These are phyloP conservation scores for Eurois occulta DNA, from an alignment of 2,888 invertebrate species.

Conservation along the genomic window DNA sequence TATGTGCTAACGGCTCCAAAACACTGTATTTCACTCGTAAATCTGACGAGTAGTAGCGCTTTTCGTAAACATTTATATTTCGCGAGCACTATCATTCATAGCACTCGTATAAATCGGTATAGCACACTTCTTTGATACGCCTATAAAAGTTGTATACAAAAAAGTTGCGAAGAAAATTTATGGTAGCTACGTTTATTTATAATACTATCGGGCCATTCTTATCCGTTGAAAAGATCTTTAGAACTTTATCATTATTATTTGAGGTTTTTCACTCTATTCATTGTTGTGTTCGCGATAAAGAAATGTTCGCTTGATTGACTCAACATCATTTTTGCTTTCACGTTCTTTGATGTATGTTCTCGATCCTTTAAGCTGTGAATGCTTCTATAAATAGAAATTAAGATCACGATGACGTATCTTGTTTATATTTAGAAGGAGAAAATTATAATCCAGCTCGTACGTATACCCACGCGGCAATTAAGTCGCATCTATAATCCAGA, in stretches of 20 bases:
- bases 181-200: conserved; percentile 45
- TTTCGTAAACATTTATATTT: conserved; percentile 62
- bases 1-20: conserved; percentile 38
- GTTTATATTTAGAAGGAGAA: conserved; percentile 12
- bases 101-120: conserved; percentile 15
- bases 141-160: conserved; percentile 53
- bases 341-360: conserved; percentile 30
- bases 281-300: conserved; percentile 37
- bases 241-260: conserved; percentile 47
- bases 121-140: conserved; percentile 53
- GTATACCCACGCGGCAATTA: conserved; percentile 46
- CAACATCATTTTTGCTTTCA: conserved; percentile 33
- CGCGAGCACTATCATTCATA: conserved; percentile 57
- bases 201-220: conserved; percentile 45
- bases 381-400: conserved; percentile 20
- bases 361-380: conserved; percentile 12
- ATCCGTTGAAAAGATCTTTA: conserved; percentile 45
- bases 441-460: conserved; percentile 13
- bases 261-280: conserved; percentile 25
- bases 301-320: conserved; percentile 45
- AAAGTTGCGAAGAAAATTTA: conserved; percentile 54
- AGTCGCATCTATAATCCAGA: conserved; percentile 70
- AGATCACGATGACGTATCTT: conserved; percentile 12
- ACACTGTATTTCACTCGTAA: conserved; percentile 48
- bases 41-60: conserved; percentile 39